Conservation (phyloP, 2,888 invertebrate species). For the Phymatocera aterrima region DNA sequence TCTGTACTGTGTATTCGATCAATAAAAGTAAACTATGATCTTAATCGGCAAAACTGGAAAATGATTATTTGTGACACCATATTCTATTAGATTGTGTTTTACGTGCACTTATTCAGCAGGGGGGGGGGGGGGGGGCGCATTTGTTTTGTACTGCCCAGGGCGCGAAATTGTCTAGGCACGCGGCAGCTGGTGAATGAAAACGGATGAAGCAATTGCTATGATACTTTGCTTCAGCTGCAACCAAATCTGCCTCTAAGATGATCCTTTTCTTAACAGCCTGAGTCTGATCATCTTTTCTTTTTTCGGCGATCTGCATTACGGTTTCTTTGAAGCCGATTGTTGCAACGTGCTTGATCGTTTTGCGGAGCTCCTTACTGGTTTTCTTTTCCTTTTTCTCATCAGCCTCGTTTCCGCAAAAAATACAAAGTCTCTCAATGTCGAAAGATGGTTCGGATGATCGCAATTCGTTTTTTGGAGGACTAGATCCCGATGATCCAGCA, state of each 20-base stretch:
- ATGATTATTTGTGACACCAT: neutral
- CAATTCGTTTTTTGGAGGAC: conserved; percentile 43
- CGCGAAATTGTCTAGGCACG: no score
- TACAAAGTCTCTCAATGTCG: conserved; percentile 3
- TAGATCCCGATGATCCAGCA: conserved; percentile 31
- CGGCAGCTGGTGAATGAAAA: conserved; percentile 63
- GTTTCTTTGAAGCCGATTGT: conserved; percentile 49
- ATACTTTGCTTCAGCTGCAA: conserved; percentile 65
- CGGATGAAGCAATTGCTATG: conserved; percentile 61
- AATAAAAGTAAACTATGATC: conserved; percentile 14
- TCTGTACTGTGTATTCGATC: conserved; percentile 1
- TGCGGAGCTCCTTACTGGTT: neutral
- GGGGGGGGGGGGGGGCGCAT: no score
- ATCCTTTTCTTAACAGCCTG: conserved; percentile 62
- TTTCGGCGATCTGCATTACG: conserved; percentile 33
- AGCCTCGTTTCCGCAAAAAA: conserved; percentile 31
- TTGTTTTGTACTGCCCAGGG: no score
- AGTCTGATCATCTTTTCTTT: conserved; percentile 56
- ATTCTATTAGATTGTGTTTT: neutral
- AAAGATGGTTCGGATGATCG: conserved; percentile 24
- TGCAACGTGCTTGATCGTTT: conserved; percentile 37
- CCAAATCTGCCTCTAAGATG: conserved; percentile 59
- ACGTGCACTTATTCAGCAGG: neutral
- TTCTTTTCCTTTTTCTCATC: conserved; percentile 41
- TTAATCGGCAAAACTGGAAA: neutral